phyloP scores from a whole-genome alignment of 2,113 vertebrate species.

The Nyctibius bracteatus region DNA sequence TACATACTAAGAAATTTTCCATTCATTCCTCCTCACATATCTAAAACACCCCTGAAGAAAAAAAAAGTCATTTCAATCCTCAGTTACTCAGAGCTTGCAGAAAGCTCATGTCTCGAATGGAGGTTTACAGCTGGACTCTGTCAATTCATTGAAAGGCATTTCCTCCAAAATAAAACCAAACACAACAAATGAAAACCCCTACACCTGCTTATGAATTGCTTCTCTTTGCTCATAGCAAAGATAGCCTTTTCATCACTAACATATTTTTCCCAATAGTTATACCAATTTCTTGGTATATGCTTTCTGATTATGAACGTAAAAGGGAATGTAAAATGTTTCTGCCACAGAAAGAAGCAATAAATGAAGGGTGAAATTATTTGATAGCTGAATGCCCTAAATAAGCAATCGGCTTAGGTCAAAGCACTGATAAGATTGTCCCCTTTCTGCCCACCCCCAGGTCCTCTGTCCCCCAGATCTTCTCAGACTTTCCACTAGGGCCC shows the following conservation, averaged over 20 bases:
- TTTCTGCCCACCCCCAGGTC: neutral
- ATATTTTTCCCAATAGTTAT: neutral
- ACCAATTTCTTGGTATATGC: neutral
- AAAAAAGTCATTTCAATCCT: neutral
- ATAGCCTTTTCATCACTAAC: neutral
- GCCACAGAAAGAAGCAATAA: conserved; percentile 9
- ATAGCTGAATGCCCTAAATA: conserved; percentile 15
- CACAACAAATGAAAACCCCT: neutral
- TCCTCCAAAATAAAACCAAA: neutral
- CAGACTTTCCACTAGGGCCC: neutral
- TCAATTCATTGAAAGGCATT: neutral
- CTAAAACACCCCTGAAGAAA: neutral
- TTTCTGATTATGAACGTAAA: conserved; percentile 39
- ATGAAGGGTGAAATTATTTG: conserved; percentile 23
- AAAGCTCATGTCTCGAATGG: neutral
- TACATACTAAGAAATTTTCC: neutral
- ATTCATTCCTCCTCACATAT: neutral
- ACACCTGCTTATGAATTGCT: neutral
- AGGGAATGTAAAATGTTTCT: neutral
- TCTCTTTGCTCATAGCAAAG: neutral
- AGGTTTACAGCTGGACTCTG: neutral
- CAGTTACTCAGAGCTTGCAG: neutral
- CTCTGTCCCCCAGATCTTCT: neutral
- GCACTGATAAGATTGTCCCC: neutral
- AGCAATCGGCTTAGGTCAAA: conserved; percentile 23